These are phyloP conservation scores for Diacarnus erythraeanus DNA, from an alignment of 37 sponge, comb jelly and placozoan species.

Conservation along the genomic window DNA sequence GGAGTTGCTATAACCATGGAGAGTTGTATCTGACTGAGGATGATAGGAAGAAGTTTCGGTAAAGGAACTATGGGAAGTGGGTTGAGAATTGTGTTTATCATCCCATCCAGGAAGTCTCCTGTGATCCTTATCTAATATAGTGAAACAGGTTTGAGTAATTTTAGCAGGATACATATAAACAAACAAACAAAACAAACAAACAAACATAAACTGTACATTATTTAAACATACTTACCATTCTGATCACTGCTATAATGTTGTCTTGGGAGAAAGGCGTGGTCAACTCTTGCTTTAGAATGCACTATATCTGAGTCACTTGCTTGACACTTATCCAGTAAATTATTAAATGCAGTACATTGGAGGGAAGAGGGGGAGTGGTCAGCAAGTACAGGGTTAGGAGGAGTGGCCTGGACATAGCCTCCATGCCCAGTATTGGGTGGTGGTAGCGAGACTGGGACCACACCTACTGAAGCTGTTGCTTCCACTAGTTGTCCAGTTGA, in stretches of 20 bases:
- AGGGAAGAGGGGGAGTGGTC: neutral
- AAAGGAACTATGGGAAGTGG: neutral
- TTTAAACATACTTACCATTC: neutral
- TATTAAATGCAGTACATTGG: neutral
- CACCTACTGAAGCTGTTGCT: neutral
- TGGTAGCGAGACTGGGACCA: no score
- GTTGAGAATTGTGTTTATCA: neutral
- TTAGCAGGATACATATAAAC: no score
- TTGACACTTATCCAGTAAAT: conserved; percentile 12
- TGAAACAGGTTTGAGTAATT: no score
- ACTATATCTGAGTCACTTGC: neutral
- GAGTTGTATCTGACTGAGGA: no score
- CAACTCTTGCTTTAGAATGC: neutral
- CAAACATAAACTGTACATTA: no score
- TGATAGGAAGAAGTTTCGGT: neutral
- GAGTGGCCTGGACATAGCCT: no score
- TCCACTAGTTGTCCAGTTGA: neutral
- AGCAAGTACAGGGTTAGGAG: neutral
- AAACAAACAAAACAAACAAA: no score
- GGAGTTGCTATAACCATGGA: no score
- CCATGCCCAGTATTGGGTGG: neutral
- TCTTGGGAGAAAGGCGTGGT: neutral
- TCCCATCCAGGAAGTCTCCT: no score
- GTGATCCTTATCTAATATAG: no score
- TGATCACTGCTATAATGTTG: neutral